Evolutionary conservation across 2,113 vertebrate species (phyloP).

Genomic region (Dasyornis broadbenti): DNA sequence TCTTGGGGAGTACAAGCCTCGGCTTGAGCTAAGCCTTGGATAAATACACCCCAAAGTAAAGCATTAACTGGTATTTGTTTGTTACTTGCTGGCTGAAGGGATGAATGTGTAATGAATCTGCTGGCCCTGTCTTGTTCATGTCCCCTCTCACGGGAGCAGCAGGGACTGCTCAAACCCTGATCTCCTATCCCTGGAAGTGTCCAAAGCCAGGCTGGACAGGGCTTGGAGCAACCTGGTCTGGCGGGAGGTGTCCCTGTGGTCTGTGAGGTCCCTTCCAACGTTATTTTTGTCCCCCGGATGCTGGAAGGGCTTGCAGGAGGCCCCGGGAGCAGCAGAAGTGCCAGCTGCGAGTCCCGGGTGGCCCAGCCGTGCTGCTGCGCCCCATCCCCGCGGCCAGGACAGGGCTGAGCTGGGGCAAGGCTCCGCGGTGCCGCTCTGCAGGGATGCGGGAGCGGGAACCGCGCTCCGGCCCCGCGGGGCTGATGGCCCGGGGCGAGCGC

Average conservation of each 20-base stretch:
- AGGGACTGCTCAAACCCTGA: fast-evolving
- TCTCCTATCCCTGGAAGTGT: not conserved
- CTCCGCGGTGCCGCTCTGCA: not conserved
- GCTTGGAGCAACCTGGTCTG: not conserved
- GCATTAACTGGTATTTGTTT: not conserved
- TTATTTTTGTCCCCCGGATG: not conserved
- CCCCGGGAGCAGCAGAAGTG: not conserved
- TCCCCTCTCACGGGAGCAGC: not conserved
- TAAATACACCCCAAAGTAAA: not conserved
- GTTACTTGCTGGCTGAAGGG: not conserved
- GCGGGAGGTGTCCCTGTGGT: fast-evolving
- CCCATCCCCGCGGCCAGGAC: not conserved
- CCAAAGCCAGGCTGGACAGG: not conserved
- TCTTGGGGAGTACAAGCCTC: not conserved
- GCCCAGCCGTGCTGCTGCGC: not conserved
- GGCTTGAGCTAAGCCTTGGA: not conserved
- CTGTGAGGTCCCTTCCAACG: not conserved
- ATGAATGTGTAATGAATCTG: not conserved
- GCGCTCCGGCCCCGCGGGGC: not conserved
- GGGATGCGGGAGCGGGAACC: not conserved
- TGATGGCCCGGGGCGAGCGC: not conserved
- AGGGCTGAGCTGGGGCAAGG: not conserved
- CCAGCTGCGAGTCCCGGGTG: not conserved
- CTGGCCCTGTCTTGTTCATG: not conserved
- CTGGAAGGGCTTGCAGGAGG: not conserved